These are phyloP conservation scores for Lithobates sylvaticus DNA, from an alignment of 2,797 vertebrate genomes.

Conservation along the genomic window DNA sequence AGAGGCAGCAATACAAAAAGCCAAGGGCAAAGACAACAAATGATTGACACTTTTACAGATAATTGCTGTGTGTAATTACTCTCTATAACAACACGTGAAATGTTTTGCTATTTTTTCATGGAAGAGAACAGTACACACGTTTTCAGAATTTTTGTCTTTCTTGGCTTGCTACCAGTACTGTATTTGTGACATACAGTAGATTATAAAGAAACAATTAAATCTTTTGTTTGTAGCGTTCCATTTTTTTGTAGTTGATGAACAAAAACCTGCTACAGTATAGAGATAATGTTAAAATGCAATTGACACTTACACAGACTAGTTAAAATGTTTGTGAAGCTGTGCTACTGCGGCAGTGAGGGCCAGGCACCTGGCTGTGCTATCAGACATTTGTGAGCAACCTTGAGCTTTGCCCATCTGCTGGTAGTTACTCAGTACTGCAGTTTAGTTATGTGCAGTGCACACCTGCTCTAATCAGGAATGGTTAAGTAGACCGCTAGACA, in stretches of 20 bases:
- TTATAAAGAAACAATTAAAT: not conserved
- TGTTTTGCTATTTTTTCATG: not conserved
- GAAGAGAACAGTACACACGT: not conserved
- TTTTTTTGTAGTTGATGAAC: not conserved
- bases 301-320: not conserved
- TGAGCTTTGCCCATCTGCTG: too few relatives aligned
- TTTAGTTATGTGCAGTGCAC: too few relatives aligned
- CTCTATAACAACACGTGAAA: slow-evolving; percentile 14
- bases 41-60: slow-evolving; percentile 60
- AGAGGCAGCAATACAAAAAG: slow-evolving; percentile 8
- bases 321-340: not conserved
- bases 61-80: not conserved
- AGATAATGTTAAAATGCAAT: too few relatives aligned
- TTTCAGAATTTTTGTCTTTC: not conserved
- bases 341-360: too few relatives aligned
- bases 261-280: not conserved
- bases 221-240: not conserved
- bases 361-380: too few relatives aligned
- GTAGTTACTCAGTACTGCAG: too few relatives aligned
- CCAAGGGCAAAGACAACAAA: slow-evolving; percentile 23
- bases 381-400: too few relatives aligned
- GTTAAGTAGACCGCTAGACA: too few relatives aligned
- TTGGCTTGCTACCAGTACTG: not conserved
- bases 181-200: not conserved
- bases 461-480: too few relatives aligned